Percentiles rank a stretch among this genome's conserved stretches.
Evolutionary conservation across 2,888 invertebrate species (phyloP).

Genomic region (Aproaerema taeniolella): DNA sequence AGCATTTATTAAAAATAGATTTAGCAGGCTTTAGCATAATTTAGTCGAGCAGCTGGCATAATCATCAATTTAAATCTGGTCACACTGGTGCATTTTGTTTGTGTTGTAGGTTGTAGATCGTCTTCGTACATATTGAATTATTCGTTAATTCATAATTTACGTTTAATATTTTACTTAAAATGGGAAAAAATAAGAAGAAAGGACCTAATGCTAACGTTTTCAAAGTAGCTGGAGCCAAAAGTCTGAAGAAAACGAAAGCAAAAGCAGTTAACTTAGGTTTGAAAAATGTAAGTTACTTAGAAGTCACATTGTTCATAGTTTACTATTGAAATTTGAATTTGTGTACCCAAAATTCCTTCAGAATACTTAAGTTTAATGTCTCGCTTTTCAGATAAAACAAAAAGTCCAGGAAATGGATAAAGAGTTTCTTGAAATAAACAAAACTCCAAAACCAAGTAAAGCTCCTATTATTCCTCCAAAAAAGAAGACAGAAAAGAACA

Average conservation of each 20-base stretch:
- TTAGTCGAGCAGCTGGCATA: no score
- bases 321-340: neutral
- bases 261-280: constrained; percentile 63
- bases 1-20: no score
- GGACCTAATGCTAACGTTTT: constrained; percentile 59
- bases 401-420: constrained; percentile 63
- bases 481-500: constrained; percentile 38
- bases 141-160: no score
- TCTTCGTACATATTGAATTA: no score
- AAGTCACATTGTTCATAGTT: neutral
- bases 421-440: constrained; percentile 55
- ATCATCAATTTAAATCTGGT: no score
- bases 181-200: constrained; percentile 65
- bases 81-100: no score
- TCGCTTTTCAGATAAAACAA: constrained; percentile 54
- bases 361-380: neutral
- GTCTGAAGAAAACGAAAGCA: constrained; percentile 65
- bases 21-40: no score
- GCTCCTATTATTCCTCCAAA: constrained; percentile 29
- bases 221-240: constrained; percentile 69
- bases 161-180: constrained; percentile 25
- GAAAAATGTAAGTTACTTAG: constrained; percentile 51
- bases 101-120: no score
- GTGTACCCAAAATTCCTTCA: neutral
- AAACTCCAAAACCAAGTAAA: constrained; percentile 35